Evolutionary conservation across 2,888 invertebrate genomes (phyloP), one percentile per base, ranked within the genome.

Genomic region (Pelosia muscerda): DNA sequence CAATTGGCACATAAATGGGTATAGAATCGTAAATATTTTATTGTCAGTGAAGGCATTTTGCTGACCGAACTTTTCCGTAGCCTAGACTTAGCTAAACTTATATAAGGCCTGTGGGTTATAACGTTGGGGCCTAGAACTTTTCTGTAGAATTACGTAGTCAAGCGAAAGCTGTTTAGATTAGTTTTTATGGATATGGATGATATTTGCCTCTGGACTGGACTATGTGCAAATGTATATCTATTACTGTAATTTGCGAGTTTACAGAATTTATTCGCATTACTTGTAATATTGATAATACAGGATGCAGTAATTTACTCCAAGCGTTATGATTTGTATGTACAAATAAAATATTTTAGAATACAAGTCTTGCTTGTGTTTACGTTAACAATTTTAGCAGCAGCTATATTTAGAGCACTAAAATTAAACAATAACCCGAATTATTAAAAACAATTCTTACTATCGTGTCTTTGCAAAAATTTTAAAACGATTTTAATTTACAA

Each of bases 1-100:
- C 56, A 62, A 66, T 60, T 28, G 66, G 42, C 34, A 60, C 38
- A 66, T 60, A 38, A 66, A 61, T 25, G 38, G 38, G 66, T 60
- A 22, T 28, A 55, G 55, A 55, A 55, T 66, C 59, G 28, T n/a
- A 61, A 68, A 70, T 76, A 56, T 56, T 70, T 76, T 68, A 73
- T 42, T 66, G 63, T 66, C 68, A 65, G 60, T 57, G 60, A n/a
- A n/a, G 49, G 49, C n/a, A 9, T 49, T 19, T 59, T n/a, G 49
- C 68, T 69, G 62, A 59, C 60, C 34, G 25, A 63, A 65, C 65
- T 68, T 65, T 67, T 65, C 31, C 63, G 58, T 54, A 26, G 66
- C 66, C 68, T 76, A 69, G 23, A 55, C 61, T 42, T 15, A 55
- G 26, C 54, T 60, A 55, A 22, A 28, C 15, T 66, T 55, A 66